These are phyloP conservation scores for Sphaerophoria rueppellii DNA, from an alignment of 2,888 invertebrate genomes.

Conservation along the genomic window DNA sequence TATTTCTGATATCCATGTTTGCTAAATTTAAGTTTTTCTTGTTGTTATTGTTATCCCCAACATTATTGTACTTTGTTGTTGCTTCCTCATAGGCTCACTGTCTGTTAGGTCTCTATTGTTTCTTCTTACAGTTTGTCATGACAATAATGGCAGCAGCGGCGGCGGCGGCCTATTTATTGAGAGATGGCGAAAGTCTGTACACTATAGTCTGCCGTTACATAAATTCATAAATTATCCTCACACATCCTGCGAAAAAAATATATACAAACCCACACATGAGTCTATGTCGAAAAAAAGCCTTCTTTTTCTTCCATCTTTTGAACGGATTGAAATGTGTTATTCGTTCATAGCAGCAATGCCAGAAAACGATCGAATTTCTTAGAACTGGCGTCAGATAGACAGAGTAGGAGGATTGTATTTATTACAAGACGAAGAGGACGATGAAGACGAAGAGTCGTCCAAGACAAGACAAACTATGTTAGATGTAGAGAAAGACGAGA, in stretches of 20 bases:
- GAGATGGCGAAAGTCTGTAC: conserved; percentile 61
- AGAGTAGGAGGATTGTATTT: conserved; percentile 56
- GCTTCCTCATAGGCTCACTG: not conserved
- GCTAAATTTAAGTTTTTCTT: conserved; percentile 23
- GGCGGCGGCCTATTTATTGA: conserved; percentile 48
- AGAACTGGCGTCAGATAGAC: conserved; percentile 65
- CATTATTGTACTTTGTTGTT: conserved; percentile 33
- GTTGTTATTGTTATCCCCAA: conserved; percentile 42
- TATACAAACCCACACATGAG: not conserved
- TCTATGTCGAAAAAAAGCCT: not conserved
- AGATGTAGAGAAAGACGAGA: not conserved
- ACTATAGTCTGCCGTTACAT: conserved; percentile 55
- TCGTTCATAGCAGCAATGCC: conserved; percentile 19
- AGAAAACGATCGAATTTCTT: conserved; percentile 20
- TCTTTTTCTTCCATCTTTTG: not conserved
- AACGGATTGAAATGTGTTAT: conserved; percentile 47
- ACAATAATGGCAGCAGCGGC: conserved; percentile 35
- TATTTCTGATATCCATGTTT: conserved; percentile 61
- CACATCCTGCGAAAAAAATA: conserved; percentile 22
- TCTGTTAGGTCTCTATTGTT: conserved; percentile 50
- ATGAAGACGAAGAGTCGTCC: not conserved
- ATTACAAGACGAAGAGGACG: conserved; percentile 3
- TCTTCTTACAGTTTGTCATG: conserved; percentile 52
- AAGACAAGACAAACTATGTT: not conserved
- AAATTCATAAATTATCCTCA: conserved; percentile 71